Conservation (phyloP, 2,888 invertebrate species). For the Archaeoteleia sp. region DNA sequence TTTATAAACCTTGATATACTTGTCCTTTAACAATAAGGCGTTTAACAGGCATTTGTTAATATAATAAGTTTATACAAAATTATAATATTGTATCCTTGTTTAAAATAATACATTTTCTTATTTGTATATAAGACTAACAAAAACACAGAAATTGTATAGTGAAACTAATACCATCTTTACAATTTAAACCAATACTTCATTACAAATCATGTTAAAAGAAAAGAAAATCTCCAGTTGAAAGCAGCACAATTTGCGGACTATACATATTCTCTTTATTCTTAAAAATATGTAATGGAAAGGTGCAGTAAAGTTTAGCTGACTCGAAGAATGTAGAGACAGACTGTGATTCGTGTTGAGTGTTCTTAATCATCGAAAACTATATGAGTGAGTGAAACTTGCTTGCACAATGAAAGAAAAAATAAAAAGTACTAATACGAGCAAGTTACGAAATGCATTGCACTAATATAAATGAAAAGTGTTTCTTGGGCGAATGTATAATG, state of each 20-base stretch:
- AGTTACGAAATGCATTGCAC: constrained; percentile 26
- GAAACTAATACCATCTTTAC: constrained; percentile 13
- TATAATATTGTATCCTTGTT: too few relatives aligned
- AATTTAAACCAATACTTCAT: constrained; percentile 10
- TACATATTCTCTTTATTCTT: constrained; percentile 12
- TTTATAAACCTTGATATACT: too few relatives aligned
- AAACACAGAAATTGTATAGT: constrained; percentile 8
- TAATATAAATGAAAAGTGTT: constrained; percentile 37
- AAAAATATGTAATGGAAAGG: not conserved
- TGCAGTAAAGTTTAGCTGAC: constrained; percentile 52
- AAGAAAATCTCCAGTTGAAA: constrained; percentile 23
- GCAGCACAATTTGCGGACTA: constrained; percentile 21
- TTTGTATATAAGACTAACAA: constrained; percentile 31
- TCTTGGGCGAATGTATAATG: constrained; percentile 45
- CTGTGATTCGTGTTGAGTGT: constrained; percentile 74
- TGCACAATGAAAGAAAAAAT: constrained; percentile 49
- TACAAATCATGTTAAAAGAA: constrained; percentile 18
- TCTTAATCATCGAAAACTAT: constrained; percentile 69
- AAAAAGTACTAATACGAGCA: constrained; percentile 36
- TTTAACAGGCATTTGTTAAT: not conserved
- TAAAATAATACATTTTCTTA: constrained; percentile 11
- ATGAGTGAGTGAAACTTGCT: constrained; percentile 58
- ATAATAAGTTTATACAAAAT: too few relatives aligned
- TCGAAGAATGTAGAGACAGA: constrained; percentile 68
- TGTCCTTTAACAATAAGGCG: not conserved